Evolutionary conservation across 2,113 vertebrate genomes (phyloP), one percentile per base, ranked within the genome.

Genomic region (Oophaga pumilio): DNA sequence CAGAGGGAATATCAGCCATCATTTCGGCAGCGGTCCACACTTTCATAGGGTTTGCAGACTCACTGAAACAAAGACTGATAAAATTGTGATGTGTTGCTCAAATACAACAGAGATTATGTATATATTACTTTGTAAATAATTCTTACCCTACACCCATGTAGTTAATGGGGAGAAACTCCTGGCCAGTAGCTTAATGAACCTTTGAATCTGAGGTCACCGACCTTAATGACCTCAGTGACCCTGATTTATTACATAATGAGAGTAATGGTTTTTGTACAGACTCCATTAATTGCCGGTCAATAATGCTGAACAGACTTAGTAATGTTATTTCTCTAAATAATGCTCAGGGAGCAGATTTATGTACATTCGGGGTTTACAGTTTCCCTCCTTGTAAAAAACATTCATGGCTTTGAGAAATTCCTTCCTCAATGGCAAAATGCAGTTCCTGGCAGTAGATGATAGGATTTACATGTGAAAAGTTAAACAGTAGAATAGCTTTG

Each of bases 211-310:
- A 68, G 43, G 81, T 83, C 62, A 66, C 14, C 69, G 64, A 83
- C 62, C 81, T 69, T 52, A 69, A 68, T 68, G 62, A 83, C 62
- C n/a, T 26, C 50, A 1, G 12, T 64, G 64, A 52, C 81, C 80
- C 62, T 68, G 64, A 83, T 83, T 69, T 83, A 82, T 66, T 64
- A 50, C 62, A 66, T 68, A 68, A 82, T 66, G 80, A 69, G 81
- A 50, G 7, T 83, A 83, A 83, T 69, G 62, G 81, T 24, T 83
- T 83, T 69, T 52, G 62, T 83, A 53, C 49, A 68, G 80, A 66
- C 60, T 68, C 62, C 80, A 82, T 68, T 82, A 66, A 52, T 22
- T 82, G 52, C 18, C 1, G 33, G 59, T 82, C 59, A 82, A 82
- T 82, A 64, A 64, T 77, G 5, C 50, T 33, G 20, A 43, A 18